These are phyloP conservation scores for Trichacis sp. DNA, from an alignment of 2,888 invertebrate genomes.

Conservation along the genomic window DNA sequence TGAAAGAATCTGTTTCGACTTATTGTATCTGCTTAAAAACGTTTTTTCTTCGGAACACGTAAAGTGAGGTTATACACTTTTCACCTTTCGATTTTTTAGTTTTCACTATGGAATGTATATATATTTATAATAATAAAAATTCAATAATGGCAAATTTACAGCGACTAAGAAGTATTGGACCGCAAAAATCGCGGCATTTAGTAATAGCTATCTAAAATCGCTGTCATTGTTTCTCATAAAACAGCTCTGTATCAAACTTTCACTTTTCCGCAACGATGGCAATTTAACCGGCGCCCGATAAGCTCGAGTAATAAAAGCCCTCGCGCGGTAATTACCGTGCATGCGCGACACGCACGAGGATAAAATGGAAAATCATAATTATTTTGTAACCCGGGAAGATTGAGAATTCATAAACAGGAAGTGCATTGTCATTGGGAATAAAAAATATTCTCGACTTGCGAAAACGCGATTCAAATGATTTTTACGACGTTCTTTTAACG, in stretches of 20 bases:
- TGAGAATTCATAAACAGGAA: neutral
- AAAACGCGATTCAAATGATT: no score
- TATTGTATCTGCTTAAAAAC: no score
- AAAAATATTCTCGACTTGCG: no score
- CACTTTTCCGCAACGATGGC: constrained; percentile 48
- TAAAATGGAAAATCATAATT: neutral
- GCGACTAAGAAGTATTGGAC: neutral
- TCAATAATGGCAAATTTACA: no score
- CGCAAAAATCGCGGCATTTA: constrained; percentile 33
- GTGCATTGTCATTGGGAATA: neutral
- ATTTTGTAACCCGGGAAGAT: neutral
- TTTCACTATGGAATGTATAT: no score
- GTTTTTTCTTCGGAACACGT: no score
- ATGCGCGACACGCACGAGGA: no score
- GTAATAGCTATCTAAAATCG: constrained; percentile 48
- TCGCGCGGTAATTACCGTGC: constrained; percentile 20
- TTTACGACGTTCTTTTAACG: no score
- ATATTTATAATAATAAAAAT: no score
- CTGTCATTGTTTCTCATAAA: constrained; percentile 48
- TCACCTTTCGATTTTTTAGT: no score
- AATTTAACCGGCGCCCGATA: constrained; percentile 30
- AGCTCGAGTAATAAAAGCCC: constrained; percentile 29
- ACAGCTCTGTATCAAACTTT: constrained; percentile 46
- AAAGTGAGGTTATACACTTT: no score
- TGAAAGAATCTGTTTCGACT: no score